phyloP scores from a whole-genome alignment of 2,888 invertebrate genomes.

The Hypomecis atomaria region DNA sequence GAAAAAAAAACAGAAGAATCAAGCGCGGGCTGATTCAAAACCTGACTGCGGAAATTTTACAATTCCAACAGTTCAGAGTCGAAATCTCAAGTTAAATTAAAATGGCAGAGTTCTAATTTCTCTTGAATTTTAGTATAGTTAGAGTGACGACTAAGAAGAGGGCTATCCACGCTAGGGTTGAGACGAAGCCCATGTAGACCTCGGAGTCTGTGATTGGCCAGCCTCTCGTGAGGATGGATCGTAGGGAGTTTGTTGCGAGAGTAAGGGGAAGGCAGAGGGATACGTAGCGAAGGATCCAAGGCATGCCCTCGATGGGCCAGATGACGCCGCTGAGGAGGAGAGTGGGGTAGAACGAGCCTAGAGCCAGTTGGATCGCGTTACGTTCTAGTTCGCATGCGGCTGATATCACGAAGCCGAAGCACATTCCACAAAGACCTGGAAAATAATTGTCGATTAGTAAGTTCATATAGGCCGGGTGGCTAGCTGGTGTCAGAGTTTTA shows the following conservation, averaged over 20 bases:
- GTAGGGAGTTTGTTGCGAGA: conserved; percentile 95
- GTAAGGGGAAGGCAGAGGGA: conserved; percentile 94
- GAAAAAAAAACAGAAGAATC: conserved; percentile 7
- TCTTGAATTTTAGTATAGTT: conserved; percentile 91
- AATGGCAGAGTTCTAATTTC: conserved; percentile 83
- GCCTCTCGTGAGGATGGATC: conserved; percentile 94
- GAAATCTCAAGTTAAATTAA: conserved; percentile 12
- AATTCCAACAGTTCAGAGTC: neutral
- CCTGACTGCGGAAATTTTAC: neutral
- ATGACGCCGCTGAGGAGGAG: conserved; percentile 96
- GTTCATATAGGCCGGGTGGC: too few relatives aligned
- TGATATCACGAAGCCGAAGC: conserved; percentile 97
- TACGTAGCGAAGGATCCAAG: conserved; percentile 91
- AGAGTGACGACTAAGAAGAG: conserved; percentile 92
- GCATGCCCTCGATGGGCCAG: conserved; percentile 99
- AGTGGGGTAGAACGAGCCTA: conserved; percentile 98
- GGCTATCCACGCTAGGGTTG: conserved; percentile 94
- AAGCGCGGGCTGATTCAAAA: neutral
- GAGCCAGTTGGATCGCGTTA: conserved; percentile 95
- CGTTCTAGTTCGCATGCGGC: conserved; percentile 96
- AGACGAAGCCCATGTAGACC: conserved; percentile 94
- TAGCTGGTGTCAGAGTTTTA: too few relatives aligned
- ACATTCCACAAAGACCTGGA: conserved; percentile 95
- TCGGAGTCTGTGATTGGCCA: conserved; percentile 92
- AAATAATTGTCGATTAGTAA: conserved; percentile 2